A percentile compares a stretch with the other conserved stretches of the same genome.
phyloP scores from a whole-genome alignment of 2,888 invertebrate species.

The Cryptus viduatorius region DNA sequence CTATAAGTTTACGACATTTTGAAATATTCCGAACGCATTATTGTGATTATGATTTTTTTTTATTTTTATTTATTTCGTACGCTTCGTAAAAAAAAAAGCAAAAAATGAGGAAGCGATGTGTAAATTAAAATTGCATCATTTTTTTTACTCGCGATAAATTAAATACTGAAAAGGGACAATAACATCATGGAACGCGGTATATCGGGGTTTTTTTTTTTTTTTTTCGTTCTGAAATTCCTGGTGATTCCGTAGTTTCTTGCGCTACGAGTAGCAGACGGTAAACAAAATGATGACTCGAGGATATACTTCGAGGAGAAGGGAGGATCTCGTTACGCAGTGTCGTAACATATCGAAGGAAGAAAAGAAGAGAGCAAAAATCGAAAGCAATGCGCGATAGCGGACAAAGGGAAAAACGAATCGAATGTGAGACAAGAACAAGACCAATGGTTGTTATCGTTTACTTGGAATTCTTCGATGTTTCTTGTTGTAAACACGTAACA shows the following conservation, averaged over 20 bases:
- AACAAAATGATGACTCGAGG: background rate
- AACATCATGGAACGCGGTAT: too few relatives aligned
- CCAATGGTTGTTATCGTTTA: background rate
- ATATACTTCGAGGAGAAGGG: background rate
- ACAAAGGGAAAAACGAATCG: constrained; percentile 26
- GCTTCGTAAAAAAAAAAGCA: too few relatives aligned
- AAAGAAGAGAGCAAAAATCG: constrained; percentile 44
- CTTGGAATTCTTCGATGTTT: background rate
- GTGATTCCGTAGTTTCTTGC: background rate
- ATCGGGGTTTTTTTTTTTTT: background rate
- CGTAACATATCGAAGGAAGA: constrained; percentile 1
- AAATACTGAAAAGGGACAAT: too few relatives aligned
- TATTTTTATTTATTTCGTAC: too few relatives aligned
- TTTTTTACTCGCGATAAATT: too few relatives aligned
- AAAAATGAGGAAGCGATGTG: too few relatives aligned
- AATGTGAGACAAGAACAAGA: constrained; percentile 9
- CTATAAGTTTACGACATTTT: too few relatives aligned
- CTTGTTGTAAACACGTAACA: too few relatives aligned
- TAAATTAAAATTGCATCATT: too few relatives aligned
- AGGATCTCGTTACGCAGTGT: background rate
- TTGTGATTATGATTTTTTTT: too few relatives aligned
- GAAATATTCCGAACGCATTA: too few relatives aligned
- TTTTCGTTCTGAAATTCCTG: background rate
- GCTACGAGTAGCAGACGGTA: background rate
- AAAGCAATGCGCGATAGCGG: background rate